phyloP scores from a whole-genome alignment of 2,797 vertebrate species.

The Basileuterus tristriatus region DNA sequence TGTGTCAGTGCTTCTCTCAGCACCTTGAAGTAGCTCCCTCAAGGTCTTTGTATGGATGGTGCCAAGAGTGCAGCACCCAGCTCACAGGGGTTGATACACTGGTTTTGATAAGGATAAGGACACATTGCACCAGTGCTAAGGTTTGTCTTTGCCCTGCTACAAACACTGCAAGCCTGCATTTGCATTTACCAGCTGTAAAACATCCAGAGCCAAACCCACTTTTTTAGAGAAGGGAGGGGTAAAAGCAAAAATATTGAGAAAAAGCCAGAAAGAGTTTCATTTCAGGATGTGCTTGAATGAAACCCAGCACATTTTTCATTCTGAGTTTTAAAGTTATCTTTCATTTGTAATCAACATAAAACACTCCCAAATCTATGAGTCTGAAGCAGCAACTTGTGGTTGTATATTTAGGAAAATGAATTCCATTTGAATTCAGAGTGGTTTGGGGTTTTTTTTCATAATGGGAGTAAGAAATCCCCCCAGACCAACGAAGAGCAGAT shows the following conservation, averaged over 20 bases:
- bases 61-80: not conserved
- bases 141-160: not conserved
- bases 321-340: conserved; percentile 7
- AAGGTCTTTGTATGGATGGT: not conserved
- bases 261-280: not conserved
- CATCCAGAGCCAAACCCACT: not conserved
- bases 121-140: not conserved
- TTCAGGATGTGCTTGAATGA: not conserved
- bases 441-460: not conserved
- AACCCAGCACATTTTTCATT: not conserved
- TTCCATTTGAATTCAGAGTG: conserved; percentile 31
- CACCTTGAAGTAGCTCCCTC: not conserved
- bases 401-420: conserved; percentile 9
- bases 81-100: accelerated
- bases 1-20: not conserved
- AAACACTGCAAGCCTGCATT: not conserved
- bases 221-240: not conserved
- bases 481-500: conserved; percentile 21
- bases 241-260: not conserved
- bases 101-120: not conserved
- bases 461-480: conserved; percentile 44
- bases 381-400: not conserved
- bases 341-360: not conserved
- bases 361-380: not conserved
- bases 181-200: not conserved